Evolutionary conservation across 2,888 invertebrate species (phyloP), one percentile per base, ranked within the genome.

Genomic region (Lycia hirtaria): DNA sequence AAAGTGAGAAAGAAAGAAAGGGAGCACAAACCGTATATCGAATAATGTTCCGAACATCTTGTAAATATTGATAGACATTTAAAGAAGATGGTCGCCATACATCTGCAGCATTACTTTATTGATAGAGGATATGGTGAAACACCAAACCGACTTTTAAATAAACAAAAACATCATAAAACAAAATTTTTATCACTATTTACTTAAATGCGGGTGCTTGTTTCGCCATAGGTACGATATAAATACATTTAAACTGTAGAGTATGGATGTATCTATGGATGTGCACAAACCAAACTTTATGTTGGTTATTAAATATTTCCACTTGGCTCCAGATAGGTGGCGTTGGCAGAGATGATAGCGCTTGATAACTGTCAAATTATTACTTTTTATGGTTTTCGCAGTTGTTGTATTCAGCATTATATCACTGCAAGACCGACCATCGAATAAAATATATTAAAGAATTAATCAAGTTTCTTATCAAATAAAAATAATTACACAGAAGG

Each of bases 281-380:
- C 75, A 72, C 67, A 72, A 41, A 71, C 73, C 73, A 65, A 83
- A 81, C 30, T 44, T 44, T 44, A 44, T 72, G 73, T 67, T 56
- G 63, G 68, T 71, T 69, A 76, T 83, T 79, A 78, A 81, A 71
- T 73, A 78, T 80, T 84, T 82, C 80, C 83, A 73, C 69, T 64
- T 76, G 68, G 79, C 81, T 75, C 22, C 30, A 12, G 22, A 4
- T 38, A 53, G 32, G 19, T 38, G 47, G 40, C 40, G 35, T 3
- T 38, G 5, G 4, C 6, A 15, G 49, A 40, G 14, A 50, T 50
- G 50, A 41, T 15, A 37, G 7, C 20, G 14, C 22, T 32, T 17
- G 15, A 32, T 50, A 41, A 32, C 32, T 41, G 50, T 40, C 50
- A 50, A 50, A 12, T 44, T 44, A 44, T 44, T 43, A 26, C 17